Percentiles rank a stretch among this genome's conserved stretches.
Evolutionary conservation across 2,888 invertebrate genomes (phyloP).

Genomic region (Microctonus brassicae): DNA sequence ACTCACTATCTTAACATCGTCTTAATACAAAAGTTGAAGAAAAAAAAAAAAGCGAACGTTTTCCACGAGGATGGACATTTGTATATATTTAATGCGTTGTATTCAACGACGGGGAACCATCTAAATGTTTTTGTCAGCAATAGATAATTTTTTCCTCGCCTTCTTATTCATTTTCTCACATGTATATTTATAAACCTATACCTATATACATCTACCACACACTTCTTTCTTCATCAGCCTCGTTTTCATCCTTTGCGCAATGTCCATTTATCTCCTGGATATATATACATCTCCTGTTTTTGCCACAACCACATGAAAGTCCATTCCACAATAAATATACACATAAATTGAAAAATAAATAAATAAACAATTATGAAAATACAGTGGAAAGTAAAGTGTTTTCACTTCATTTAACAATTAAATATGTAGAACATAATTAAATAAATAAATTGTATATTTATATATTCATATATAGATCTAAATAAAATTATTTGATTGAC

Average conservation of each 20-base stretch:
- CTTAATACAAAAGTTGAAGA: not conserved
- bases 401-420: constrained; percentile 16
- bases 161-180: not conserved
- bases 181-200: too few species aligned
- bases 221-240: constrained; percentile 18
- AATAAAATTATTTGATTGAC: not conserved
- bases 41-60: constrained; percentile 22
- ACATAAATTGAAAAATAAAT: not conserved
- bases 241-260: constrained; percentile 18
- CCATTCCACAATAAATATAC: not conserved
- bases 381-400: constrained; percentile 13
- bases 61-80: constrained; percentile 27
- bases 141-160: not conserved
- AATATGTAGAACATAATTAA: constrained; percentile 14
- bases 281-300: not conserved
- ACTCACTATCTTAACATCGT: not conserved
- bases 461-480: not conserved
- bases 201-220: not conserved
- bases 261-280: constrained; percentile 2
- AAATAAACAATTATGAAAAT: constrained; percentile 8
- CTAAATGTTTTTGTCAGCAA: not conserved
- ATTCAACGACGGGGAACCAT: constrained; percentile 24
- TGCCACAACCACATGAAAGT: constrained; percentile 8
- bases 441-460: not conserved
- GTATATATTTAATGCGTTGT: constrained; percentile 30